Base-by-base conservation (phyloP, 2,113 vertebrate species). In the Hymenochirus boettgeri region DNA sequence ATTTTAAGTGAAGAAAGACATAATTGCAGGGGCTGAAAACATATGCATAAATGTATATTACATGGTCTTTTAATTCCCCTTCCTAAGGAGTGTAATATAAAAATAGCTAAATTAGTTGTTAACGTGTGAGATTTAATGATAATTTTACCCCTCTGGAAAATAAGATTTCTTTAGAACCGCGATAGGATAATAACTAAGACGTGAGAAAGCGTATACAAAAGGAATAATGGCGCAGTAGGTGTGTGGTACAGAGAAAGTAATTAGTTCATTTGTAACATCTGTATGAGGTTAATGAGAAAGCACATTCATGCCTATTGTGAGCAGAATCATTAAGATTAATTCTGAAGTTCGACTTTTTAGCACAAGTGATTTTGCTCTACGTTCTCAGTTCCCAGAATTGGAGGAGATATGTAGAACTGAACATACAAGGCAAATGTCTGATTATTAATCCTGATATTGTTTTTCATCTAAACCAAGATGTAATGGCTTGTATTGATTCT, bases 31-130 rank as follows among this genome's bases (percentile, higher is more conserved):
- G n/a, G 56, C 27, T 51, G 24, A 74, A 65, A 73, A 70, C 69
- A 54, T 71, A 78, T 80, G 79, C 83, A 76, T 79, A 78, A 85
- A 82, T 80, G 70, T 69, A 57, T 71, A 74, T 75, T 56, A 71
- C 72, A 78, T 75, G 62, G 69, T 10, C 23, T 77, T 69, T 58
- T 69, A 52, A 69, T 60, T 73, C 55, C 57, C 10, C 54, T 77
- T 82, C 64, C 70, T 67, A 71, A 84, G 73, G 59, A 77, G 75
- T 13, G 59, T 29, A 64, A 65, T 76, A 75, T 83, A 83, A 79
- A 78, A 71, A 70, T 57, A 69, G 37, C 2, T 9, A 60, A 74
- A 72, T 62, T 33, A 71, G 63, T 61, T 71, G 52, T 19, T 75
- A 71, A 72, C 33, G 62, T 56, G 27, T 26, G 13, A 47, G 52